Conservation (phyloP, 1,140 invertebrate species). For the Papilio polyxenes region DNA sequence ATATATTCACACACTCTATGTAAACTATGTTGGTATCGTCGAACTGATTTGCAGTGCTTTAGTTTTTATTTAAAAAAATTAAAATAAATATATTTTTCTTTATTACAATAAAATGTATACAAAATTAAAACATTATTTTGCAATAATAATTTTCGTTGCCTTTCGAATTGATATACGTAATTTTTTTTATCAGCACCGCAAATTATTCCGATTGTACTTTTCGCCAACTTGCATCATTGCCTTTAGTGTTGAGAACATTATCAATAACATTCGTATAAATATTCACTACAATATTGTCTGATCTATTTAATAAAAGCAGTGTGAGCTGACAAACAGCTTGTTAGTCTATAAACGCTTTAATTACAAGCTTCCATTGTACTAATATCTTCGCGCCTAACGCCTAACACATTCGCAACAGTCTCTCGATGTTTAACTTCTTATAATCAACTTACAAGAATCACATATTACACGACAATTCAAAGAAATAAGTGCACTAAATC, state of each 20-base stretch:
- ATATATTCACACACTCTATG: conserved; percentile 15
- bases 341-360: conserved; percentile 40
- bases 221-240: conserved; percentile 58
- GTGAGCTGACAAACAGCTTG: conserved; percentile 47
- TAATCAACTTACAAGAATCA: not conserved
- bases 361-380: conserved; percentile 50
- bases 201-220: not conserved
- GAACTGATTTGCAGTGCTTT: conserved; percentile 6
- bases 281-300: conserved; percentile 67
- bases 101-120: not conserved
- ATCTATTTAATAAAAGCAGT: conserved; percentile 54
- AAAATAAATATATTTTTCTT: not conserved
- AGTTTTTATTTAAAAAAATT: not conserved
- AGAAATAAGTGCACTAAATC: conserved; percentile 51
- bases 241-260: conserved; percentile 58
- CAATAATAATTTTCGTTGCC: not conserved
- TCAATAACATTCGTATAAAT: conserved; percentile 48
- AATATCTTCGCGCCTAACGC: conserved; percentile 26
- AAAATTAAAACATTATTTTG: not conserved
- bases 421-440: conserved; percentile 47
- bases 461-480: conserved; percentile 13
- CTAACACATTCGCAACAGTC: conserved; percentile 61
- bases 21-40: conserved; percentile 4
- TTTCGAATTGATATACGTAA: not conserved
- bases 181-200: conserved; percentile 15